These are phyloP conservation scores for Mythimna lalbum DNA, from an alignment of 2,888 invertebrate species.

Conservation along the genomic window DNA sequence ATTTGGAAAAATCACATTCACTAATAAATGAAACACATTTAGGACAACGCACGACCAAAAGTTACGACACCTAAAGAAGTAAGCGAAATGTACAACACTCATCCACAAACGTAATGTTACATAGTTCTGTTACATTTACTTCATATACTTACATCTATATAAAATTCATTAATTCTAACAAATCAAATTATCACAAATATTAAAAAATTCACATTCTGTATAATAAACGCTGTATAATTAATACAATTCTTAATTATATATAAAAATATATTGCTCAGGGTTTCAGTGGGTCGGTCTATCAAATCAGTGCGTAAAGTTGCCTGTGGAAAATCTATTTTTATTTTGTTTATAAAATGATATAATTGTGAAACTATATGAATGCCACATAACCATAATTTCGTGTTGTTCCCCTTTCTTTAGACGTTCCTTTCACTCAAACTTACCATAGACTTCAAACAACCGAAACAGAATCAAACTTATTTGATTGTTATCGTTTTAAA, in stretches of 20 bases:
- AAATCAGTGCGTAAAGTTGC: conserved; percentile 85
- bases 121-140: conserved; percentile 64
- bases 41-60: conserved; percentile 82
- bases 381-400: conserved; percentile 51
- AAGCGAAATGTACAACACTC: conserved; percentile 85
- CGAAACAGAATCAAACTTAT: conserved; percentile 39
- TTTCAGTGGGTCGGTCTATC: conserved; percentile 88
- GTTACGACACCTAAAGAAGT: conserved; percentile 85
- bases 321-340: conserved; percentile 68
- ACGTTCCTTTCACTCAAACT: conserved; percentile 49
- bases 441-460: conserved; percentile 37
- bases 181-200: conserved; percentile 85
- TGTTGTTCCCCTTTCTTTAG: conserved; percentile 69
- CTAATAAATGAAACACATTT: conserved; percentile 81
- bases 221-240: conserved; percentile 86
- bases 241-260: conserved; percentile 88
- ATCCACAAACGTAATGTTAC: conserved; percentile 71
- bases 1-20: conserved; percentile 83
- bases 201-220: conserved; percentile 84
- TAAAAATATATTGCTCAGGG: conserved; percentile 90
- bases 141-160: conserved; percentile 73
- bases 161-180: conserved; percentile 79
- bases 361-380: conserved; percentile 66
- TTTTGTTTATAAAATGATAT: conserved; percentile 54
- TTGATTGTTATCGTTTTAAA: conserved; percentile 41